Conservation (phyloP, 2,888 invertebrate genomes). For the Poecilobothrus nobilitatus region DNA sequence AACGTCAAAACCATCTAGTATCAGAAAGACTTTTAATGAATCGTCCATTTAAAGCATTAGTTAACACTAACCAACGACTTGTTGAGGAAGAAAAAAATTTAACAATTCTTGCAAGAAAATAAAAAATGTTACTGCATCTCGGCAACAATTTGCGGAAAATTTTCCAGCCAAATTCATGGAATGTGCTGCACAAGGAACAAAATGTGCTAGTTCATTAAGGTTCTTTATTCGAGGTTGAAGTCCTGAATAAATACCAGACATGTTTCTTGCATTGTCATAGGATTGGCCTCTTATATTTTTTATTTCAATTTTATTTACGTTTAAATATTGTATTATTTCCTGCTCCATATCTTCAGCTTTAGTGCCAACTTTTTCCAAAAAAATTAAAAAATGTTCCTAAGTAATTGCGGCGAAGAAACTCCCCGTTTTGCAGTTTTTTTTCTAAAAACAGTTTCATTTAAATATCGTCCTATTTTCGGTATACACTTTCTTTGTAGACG, state of each 20-base stretch:
- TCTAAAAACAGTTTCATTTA: too few species aligned
- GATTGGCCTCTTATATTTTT: too few species aligned
- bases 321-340: constrained; percentile 9
- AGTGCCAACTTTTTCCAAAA: constrained; percentile 9
- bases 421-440: too few species aligned
- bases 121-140: constrained; percentile 7
- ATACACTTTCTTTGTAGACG: constrained; percentile 7
- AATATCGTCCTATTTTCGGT: too few species aligned
- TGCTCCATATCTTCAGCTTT: constrained; percentile 16
- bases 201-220: too few species aligned
- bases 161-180: constrained; percentile 7
- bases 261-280: too few species aligned
- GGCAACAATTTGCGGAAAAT: constrained; percentile 9
- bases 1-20: neutral
- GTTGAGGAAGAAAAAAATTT: constrained; percentile 8
- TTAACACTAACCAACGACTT: constrained; percentile 10
- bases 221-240: too few species aligned
- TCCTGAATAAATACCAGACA: too few species aligned
- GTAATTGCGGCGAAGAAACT: too few species aligned
- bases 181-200: too few species aligned
- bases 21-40: neutral
- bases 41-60: constrained; percentile 5
- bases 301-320: constrained; percentile 10
- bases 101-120: constrained; percentile 7
- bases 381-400: too few species aligned